Evolutionary conservation across 2,888 invertebrate genomes (phyloP), one percentile per base, ranked within the genome.

Genomic region (Pyrrhia umbra): DNA sequence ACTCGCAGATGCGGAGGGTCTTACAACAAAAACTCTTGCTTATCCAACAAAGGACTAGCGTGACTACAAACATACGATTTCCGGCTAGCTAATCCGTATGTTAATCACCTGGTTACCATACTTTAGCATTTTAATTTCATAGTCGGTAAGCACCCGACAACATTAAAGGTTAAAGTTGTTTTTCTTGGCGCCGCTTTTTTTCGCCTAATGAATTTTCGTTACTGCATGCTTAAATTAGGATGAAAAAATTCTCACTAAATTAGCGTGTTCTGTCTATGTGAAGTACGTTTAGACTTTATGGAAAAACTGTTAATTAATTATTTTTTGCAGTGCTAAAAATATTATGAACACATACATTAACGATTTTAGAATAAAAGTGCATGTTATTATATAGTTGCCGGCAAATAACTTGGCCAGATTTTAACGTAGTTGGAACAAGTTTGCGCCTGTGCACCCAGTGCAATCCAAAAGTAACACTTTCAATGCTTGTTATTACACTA

Each of bases 81-180:
- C 79, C 79, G 56, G 66, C 58, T 18, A 43, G 66, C 64, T 80
- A 80, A 78, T 79, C 81, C 81, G 42, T 64, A 80, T 79, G 79
- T 34, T 78, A 79, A 78, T 75, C 18, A 51, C 30, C 59, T 64
- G 60, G 70, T 74, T 80, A 77, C 18, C 75, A 80, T 80, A 70
- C 45, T 34, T 72, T 78, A 72, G 64, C 81, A 80, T 79, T 72
- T 72, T 78, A 67, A 79, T 79, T 80, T 79, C 68, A 79, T 80
- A 79, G 80, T 80, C 62, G 2, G 51, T 78, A 66, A 63, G 50
- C 70, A 74, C 40, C 52, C 40, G 58, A 40, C 49, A 9, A n/a
- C 27, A 50, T 27, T 54, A 79, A 78, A 79, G 79, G 81, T 78
- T 80, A 80, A 6, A 6, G 10, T 5, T 6, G 70, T 71, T 69